These are phyloP conservation scores for Hyperoplus lanceolatus DNA, from an alignment of 2,797 vertebrate genomes.

Conservation along the genomic window DNA sequence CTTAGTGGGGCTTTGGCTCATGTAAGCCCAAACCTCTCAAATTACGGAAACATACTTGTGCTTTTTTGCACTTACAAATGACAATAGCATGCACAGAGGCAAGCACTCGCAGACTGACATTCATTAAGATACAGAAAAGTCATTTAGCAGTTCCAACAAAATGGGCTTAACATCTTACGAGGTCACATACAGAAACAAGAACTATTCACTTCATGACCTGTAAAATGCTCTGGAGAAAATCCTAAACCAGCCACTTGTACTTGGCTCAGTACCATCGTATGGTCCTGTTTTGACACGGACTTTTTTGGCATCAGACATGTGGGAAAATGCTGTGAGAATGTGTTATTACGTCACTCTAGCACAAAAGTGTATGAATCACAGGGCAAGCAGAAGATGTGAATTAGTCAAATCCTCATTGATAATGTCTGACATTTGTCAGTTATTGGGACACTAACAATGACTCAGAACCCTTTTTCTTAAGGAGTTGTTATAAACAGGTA, in stretches of 20 bases:
- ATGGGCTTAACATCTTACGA: conserved; percentile 47
- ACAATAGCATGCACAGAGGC: conserved; percentile 1
- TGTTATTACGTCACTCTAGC: background rate
- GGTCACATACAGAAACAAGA: conserved; percentile 20
- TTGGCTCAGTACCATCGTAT: conserved; percentile 41
- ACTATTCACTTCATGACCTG: conserved; percentile 29
- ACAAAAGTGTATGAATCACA: conserved; percentile 18
- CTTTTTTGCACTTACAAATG: conserved; percentile 1
- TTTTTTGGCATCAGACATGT: conserved; percentile 45
- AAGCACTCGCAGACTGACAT: background rate
- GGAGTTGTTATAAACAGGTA: background rate
- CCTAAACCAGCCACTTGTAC: background rate
- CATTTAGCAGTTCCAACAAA: conserved; percentile 25
- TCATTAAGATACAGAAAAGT: conserved; percentile 17
- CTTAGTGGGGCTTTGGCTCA: conserved; percentile 29
- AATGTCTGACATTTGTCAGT: background rate
- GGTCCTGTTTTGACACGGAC: conserved; percentile 39
- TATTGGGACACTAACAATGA: background rate
- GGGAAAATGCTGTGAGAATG: conserved; percentile 20
- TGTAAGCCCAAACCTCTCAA: conserved; percentile 25
- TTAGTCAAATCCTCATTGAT: background rate
- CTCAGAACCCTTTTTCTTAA: background rate
- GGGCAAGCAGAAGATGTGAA: background rate
- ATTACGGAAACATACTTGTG: conserved; percentile 23
- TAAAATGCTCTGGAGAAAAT: conserved; percentile 33